Evolutionary conservation across 1,140 invertebrate species (phyloP), one percentile per base, ranked within the genome.

Genomic region (Drosophila sulfurigaster): DNA sequence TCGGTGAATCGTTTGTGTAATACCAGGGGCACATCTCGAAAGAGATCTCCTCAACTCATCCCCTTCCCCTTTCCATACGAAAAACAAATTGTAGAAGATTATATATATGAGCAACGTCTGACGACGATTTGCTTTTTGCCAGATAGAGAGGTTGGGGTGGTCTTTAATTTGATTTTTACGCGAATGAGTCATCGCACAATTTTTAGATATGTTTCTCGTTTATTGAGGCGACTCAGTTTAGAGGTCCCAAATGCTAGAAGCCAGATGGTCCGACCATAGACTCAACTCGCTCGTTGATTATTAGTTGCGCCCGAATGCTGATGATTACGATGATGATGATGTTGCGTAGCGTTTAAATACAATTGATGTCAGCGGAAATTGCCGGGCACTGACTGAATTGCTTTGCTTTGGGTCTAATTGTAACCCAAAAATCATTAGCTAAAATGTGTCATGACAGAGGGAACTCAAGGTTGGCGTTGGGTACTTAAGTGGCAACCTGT

Each of bases 351-450:
- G 45, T 73, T 32, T 70, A 70, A 52, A 62, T 67, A 64, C 65
- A 77, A 83, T 88, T 83, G 69, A 87, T 88, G 83, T 83, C 85
- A 88, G 73, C 85, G 83, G 70, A 88, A 88, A 83, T 78, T 69
- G 28, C 8, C 30, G 35, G 30, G 57, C 49, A 46, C 32, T 60
- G 71, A 71, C 20, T 45, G 30, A 51, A 68, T 25, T 65, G 35
- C 32, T 32, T n/a, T 35, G 6, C 32, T 57, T 25, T 11, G 35
- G 35, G 6, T 38, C 13, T 41, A 57, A 57, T 57, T 57, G 54
- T 57, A 8, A 3, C 15, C 15, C 54, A 43, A 20, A 43, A 45
- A 57, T 59, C 54, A 73, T 68, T 78, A 68, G 49, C 35, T 63
- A 74, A 81, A 74, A 74, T 54, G 59, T 68, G 74, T 82, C 79